Evolutionary conservation across 2,113 vertebrate species (phyloP).

Genomic region (Choloepus hoffmanni): DNA sequence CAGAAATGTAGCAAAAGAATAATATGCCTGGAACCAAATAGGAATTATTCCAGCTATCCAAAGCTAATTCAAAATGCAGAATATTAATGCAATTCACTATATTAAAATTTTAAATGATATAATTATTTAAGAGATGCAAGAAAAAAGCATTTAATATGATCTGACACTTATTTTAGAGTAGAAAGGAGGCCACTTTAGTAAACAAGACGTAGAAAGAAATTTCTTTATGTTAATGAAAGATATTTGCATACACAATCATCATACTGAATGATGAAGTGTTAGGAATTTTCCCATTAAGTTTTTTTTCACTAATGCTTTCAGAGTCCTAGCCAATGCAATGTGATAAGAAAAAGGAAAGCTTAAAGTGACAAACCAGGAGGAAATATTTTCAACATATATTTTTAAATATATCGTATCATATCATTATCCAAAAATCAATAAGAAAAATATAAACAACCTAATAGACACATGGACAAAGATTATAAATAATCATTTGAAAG

Average conservation of each 20-base stretch:
- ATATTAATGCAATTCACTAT: background rate
- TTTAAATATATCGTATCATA: background rate
- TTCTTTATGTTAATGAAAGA: background rate
- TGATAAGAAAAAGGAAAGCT: background rate
- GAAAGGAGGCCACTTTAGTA: background rate
- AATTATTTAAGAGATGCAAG: background rate
- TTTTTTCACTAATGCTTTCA: background rate
- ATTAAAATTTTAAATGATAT: slow-evolving; percentile 47
- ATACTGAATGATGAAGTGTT: background rate
- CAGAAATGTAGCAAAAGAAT: background rate
- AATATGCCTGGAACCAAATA: background rate
- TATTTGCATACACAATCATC: background rate
- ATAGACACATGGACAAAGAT: background rate
- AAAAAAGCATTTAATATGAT: slow-evolving; percentile 4
- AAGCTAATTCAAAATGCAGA: background rate
- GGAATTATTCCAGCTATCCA: background rate
- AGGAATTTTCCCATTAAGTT: background rate
- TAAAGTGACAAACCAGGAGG: background rate
- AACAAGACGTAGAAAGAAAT: background rate
- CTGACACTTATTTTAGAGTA: background rate
- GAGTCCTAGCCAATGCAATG: background rate
- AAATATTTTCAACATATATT: slow-evolving; percentile 17
- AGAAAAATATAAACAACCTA: background rate
- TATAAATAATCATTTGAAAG: background rate
- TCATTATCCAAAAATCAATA: background rate